Conservation (phyloP, 1,140 invertebrate genomes). For the Hyles euphorbiae region DNA sequence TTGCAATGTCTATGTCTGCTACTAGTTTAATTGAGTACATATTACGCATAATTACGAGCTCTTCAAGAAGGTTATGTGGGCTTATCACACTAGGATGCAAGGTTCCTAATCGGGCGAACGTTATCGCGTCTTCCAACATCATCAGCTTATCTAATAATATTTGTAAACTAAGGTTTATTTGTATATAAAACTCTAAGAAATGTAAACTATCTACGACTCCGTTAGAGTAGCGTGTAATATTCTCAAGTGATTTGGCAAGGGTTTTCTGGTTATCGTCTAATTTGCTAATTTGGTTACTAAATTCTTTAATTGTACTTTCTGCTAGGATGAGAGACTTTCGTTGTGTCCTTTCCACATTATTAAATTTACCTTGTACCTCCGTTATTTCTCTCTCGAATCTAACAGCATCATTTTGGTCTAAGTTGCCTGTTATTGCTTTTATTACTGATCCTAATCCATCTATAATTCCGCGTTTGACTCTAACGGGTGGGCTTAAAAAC, state of each 20-base stretch:
- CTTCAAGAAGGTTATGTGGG: conserved; percentile 14
- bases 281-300: conserved; percentile 14
- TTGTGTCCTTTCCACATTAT: background rate
- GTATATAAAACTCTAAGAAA: conserved; percentile 7
- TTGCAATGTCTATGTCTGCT: conserved; percentile 11
- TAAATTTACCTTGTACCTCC: conserved; percentile 7
- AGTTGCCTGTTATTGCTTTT: conserved; percentile 11
- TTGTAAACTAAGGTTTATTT: conserved; percentile 20
- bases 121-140: conserved; percentile 27
- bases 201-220: conserved; percentile 2
- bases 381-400: conserved; percentile 17
- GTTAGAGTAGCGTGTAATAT: conserved; percentile 7
- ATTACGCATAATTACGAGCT: conserved; percentile 18
- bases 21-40: conserved; percentile 12
- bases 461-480: conserved; percentile 1
- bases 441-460: conserved; percentile 7
- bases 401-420: conserved; percentile 7
- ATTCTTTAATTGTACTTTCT: conserved; percentile 17
- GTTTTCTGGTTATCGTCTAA: conserved; percentile 9
- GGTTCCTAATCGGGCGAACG: conserved; percentile 23
- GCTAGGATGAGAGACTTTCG: conserved; percentile 16
- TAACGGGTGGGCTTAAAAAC: too few species aligned
- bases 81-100: conserved; percentile 8
- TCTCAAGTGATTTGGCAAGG: background rate
- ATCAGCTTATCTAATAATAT: conserved; percentile 21